Evolutionary conservation across 2,888 invertebrate genomes (phyloP), one percentile per base, ranked within the genome.

Genomic region (Orchesellides sinensis): DNA sequence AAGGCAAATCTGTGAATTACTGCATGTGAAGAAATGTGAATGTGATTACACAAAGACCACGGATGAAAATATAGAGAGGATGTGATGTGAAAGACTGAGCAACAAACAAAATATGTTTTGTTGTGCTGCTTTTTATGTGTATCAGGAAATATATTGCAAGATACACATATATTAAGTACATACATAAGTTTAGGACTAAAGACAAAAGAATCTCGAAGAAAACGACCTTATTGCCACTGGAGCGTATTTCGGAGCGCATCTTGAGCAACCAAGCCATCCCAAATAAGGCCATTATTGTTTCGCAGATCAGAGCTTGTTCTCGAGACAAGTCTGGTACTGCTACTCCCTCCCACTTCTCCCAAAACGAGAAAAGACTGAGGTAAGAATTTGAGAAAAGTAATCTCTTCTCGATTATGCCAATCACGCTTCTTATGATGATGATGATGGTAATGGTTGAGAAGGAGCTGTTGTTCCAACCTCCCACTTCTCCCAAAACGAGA

Each of bases 191-290:
- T 81, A 75, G 54, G 75, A 54, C 68, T 63, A 19, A 80, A 25
- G 47, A 25, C 21, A 74, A 59, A 66, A 21, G 59, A 81, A 82
- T 82, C 81, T 73, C 69, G 73, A 68, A 68, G 45, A 74, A n/a
- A n/a, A 54, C 25, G 80, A 85, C 85, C 83, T 84, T 87, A 86
- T 87, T 86, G 87, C 85, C 86, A 84, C 83, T 81, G 77, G 88
- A 85, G 72, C 94, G 94, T 91, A 95, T 93, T 90, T 95, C 94
- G 89, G 94, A 93, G 90, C 95, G 94, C 91, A 95, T 94, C 89
- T 95, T 94, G 90, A 95, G 91, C 91, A 95, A 92, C 95, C 95
- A 95, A 91, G 95, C 95, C 93, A 95, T 94, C 91, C 95, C 95
- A 92, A 95, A 95, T 89, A 95, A 93, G 92, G 95, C 95, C 95